A percentile compares a stretch with the other conserved stretches of the same genome.
Evolutionary conservation across 2,113 vertebrate genomes (phyloP).

Genomic region (Oncorhynchus keta): DNA sequence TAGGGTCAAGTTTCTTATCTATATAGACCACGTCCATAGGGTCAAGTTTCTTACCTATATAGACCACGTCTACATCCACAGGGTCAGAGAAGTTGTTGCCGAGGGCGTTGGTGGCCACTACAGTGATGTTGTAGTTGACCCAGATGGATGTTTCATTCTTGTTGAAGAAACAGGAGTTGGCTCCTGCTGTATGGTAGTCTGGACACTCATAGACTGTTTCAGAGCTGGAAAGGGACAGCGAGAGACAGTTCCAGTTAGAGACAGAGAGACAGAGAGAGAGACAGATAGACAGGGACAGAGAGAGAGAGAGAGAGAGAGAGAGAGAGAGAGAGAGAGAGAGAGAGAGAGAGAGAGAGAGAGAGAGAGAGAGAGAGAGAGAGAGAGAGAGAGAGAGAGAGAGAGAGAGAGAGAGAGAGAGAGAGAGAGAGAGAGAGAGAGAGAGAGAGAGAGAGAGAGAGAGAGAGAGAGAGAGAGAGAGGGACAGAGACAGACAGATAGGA

Average conservation of each 20-base stretch:
- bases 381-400: too few relatives aligned
- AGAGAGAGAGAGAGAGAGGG: too few relatives aligned
- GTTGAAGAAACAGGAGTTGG: conserved; percentile 91
- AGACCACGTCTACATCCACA: conserved; percentile 80
- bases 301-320: too few relatives aligned
- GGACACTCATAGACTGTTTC: conserved; percentile 79
- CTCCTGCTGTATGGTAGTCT: conserved; percentile 85
- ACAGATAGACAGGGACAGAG: too few relatives aligned
- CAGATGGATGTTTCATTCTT: conserved; percentile 85
- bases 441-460: neutral
- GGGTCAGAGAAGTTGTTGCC: conserved; percentile 82
- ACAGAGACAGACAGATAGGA: neutral
- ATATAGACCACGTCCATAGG: conserved; percentile 68
- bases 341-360: too few relatives aligned
- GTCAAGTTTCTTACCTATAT: conserved; percentile 81
- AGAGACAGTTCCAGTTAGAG: too few relatives aligned
- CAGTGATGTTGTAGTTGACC: conserved; percentile 84
- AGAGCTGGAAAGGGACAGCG: conserved; percentile 56
- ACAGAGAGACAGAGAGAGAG: too few relatives aligned
- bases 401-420: too few relatives aligned
- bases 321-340: too few relatives aligned
- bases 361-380: too few relatives aligned
- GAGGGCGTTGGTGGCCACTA: conserved; percentile 83
- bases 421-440: neutral
- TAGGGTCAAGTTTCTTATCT: conserved; percentile 71